Evolutionary conservation across 2,888 invertebrate species (phyloP), one percentile per base, ranked within the genome.

Genomic region (Trichacis sp.): DNA sequence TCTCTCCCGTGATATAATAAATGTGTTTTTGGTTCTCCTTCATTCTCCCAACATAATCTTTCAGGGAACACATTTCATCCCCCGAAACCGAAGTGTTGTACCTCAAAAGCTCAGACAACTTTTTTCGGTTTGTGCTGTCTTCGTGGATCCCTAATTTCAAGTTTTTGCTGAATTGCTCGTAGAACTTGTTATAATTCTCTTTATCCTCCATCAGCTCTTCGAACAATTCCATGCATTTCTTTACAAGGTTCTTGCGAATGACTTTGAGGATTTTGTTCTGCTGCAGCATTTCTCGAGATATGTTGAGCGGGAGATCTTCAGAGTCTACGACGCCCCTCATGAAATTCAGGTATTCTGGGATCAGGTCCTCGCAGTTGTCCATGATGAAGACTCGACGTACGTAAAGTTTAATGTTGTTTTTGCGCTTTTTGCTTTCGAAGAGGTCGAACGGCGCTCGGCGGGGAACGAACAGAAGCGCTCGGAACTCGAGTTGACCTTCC

Each of bases 311-410:
- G 76, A 99, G 87, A 88, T 99, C 98, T 86, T 99, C 98, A 53
- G 95, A 96, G 87, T 99, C 98, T 1, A 99, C 98, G 11, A 99
- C 98, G 83, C 98, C 99, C 86, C 93, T 93, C 83, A 96, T 90
- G 87, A 96, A 96, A 88, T 95, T 98, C 72, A 99, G 87, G 86
- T 98, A 99, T 84, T 98, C 98, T 0, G 98, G 98, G 81, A 99
- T 98, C n/a, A 99, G 88, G 80, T 99, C 98, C 82, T 98, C 98
- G 80, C 98, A 98, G 88, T 98, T 98, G 87, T 99, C 98, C 98
- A 98, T 98, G 85, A 99, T 99, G 89, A 99, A 99, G 0, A 99
- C 98, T 69, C 98, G 89, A 53, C 98, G 90, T 0, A 99, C 98
- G 75, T 99, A 98, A 81, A 98, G 85, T 82, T 99, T 99, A 82